Evolutionary conservation across 92 coral and sea anemone species (phyloP).

Genomic region (Scolanthus callimorphus): DNA sequence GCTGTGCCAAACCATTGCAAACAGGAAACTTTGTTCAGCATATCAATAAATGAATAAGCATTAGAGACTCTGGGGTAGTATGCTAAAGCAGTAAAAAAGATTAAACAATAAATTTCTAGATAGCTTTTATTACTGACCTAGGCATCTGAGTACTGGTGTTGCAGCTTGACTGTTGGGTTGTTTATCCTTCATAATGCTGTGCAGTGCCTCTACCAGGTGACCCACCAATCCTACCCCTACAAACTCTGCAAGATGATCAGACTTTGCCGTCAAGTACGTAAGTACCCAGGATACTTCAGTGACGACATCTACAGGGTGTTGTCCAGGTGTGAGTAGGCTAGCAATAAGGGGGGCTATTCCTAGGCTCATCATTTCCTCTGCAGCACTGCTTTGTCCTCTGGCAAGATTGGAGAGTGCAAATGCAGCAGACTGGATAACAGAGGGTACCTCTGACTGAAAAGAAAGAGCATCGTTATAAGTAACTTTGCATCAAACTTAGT

Average conservation of each 20-base stretch:
- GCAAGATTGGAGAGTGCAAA: constrained; percentile 95
- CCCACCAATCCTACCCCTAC: constrained; percentile 69
- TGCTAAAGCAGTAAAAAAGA: no score
- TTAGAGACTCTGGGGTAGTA: no score
- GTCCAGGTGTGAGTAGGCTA: constrained; percentile 44
- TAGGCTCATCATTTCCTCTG: constrained; percentile 60
- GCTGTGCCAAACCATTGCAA: no score
- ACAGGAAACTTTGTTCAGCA: no score
- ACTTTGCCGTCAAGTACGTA: constrained; percentile 74
- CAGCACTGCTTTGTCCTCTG: constrained; percentile 55
- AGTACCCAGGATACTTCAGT: constrained; percentile 86
- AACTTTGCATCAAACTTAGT: not conserved
- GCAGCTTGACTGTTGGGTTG: constrained; percentile 70
- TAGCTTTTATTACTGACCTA: no score
- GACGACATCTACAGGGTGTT: constrained; percentile 55
- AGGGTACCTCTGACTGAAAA: constrained; percentile 63
- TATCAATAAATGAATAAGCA: no score
- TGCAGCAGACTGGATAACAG: constrained; percentile 92
- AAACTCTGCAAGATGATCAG: constrained; percentile 64
- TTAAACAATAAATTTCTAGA: no score
- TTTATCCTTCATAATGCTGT: constrained; percentile 43
- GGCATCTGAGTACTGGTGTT: constrained; percentile 86
- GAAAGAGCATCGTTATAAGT: no score
- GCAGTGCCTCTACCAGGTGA: constrained; percentile 41
- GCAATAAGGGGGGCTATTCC: constrained; percentile 63